phyloP scores from a whole-genome alignment of 1,140 invertebrate species.

The Anagrus nilaparvatae region DNA sequence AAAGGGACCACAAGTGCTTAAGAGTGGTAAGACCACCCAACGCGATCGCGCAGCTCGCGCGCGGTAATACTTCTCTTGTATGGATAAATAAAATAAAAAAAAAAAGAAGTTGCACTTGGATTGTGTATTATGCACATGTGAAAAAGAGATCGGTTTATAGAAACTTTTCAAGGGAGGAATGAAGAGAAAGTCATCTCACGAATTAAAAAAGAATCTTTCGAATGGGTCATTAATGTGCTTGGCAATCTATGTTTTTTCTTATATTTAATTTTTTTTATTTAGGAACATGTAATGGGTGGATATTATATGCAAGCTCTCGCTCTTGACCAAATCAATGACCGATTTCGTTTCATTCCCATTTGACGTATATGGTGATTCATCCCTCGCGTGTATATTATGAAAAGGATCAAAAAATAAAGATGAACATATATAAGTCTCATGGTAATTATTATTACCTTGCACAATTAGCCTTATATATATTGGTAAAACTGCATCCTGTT shows the following conservation, averaged over 20 bases:
- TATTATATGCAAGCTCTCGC: too few species aligned
- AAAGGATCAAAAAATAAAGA: too few species aligned
- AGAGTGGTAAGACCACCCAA: conserved; percentile 43
- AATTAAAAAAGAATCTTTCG: conserved; percentile 32
- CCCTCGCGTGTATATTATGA: conserved; percentile 7
- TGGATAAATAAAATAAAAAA: conserved; percentile 21
- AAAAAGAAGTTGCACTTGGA: conserved; percentile 20
- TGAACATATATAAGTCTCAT: too few species aligned
- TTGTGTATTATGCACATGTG: conserved; percentile 17
- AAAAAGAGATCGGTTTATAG: conserved; percentile 20
- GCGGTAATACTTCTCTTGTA: conserved; percentile 15
- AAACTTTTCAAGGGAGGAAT: conserved; percentile 14
- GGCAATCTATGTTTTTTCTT: conserved; percentile 33
- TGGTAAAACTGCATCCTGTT: too few species aligned
- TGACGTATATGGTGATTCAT: conserved; percentile 9
- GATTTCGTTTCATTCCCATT: conserved; percentile 24
- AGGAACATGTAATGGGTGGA: too few species aligned
- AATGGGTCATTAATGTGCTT: conserved; percentile 36
- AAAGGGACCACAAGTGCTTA: conserved; percentile 21
- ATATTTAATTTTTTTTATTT: too few species aligned
- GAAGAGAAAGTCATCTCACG: conserved; percentile 12
- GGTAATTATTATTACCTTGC: too few species aligned
- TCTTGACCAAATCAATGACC: conserved; percentile 38
- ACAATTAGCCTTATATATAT: too few species aligned
- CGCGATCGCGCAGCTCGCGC: conserved; percentile 33